phyloP scores from a whole-genome alignment of 2,113 vertebrate genomes.

The Bos indicus region DNA sequence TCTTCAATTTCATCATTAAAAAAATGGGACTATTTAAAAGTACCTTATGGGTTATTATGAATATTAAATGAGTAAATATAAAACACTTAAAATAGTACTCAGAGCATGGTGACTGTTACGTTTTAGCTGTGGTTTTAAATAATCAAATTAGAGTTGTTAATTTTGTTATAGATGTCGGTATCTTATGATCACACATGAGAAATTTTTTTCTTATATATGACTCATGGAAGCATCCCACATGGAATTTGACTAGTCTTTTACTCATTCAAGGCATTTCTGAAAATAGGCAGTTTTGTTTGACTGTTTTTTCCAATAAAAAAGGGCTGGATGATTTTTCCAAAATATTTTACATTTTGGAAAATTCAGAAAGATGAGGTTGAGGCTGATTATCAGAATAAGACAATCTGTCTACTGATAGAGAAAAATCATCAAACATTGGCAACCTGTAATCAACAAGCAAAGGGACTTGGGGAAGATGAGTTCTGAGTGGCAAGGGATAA shows the following conservation, averaged over 20 bases:
- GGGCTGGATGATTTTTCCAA: not conserved
- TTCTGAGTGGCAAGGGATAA: not conserved
- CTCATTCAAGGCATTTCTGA: constrained; percentile 26
- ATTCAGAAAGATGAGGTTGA: not conserved
- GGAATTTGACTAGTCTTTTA: constrained; percentile 7
- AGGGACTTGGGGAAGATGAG: not conserved
- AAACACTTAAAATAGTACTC: not conserved
- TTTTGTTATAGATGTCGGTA: not conserved
- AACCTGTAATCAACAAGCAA: not conserved
- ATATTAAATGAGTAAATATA: constrained; percentile 4
- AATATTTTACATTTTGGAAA: constrained; percentile 20
- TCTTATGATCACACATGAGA: constrained; percentile 7
- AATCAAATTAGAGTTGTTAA: not conserved
- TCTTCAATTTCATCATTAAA: not conserved
- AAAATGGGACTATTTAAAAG: constrained; percentile 8
- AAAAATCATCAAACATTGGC: not conserved
- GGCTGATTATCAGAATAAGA: not conserved
- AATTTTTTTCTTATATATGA: not conserved
- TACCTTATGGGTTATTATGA: not conserved
- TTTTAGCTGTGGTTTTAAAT: not conserved
- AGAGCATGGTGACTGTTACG: not conserved
- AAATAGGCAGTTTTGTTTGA: constrained; percentile 37
- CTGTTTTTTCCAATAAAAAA: not conserved
- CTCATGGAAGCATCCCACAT: not conserved
- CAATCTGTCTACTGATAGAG: not conserved